Conservation (phyloP, 2,113 vertebrate genomes). For the Lanius ludovicianus region DNA sequence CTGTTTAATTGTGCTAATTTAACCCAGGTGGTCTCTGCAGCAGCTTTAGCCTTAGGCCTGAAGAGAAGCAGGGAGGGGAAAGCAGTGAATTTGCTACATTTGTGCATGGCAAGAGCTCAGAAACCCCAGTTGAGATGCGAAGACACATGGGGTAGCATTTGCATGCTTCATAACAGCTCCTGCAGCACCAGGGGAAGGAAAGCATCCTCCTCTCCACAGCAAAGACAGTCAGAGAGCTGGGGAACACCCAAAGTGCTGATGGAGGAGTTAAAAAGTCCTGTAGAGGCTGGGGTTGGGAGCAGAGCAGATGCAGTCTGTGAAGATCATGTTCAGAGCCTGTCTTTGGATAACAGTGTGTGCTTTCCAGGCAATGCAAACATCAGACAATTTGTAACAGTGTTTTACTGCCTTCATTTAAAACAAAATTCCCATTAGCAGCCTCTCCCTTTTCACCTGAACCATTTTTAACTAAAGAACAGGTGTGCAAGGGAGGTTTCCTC, state of each 20-base stretch:
- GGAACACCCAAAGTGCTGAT: neutral
- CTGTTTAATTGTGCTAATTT: slow-evolving; percentile 36
- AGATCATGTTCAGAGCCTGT: neutral
- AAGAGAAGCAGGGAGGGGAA: neutral
- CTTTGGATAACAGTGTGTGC: neutral
- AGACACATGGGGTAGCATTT: neutral
- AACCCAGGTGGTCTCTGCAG: slow-evolving; percentile 25
- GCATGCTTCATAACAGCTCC: neutral
- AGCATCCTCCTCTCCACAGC: neutral
- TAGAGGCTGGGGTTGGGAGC: neutral
- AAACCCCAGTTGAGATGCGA: neutral
- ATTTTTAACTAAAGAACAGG: neutral
- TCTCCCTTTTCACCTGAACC: neutral
- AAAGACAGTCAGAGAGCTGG: neutral
- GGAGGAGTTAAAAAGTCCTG: neutral
- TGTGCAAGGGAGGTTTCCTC: neutral
- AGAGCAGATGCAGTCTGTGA: neutral
- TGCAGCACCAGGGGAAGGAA: neutral
- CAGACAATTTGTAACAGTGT: neutral
- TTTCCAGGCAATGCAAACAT: neutral
- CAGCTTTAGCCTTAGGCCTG: slow-evolving; percentile 1
- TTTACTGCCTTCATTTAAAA: neutral
- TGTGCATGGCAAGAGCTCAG: neutral
- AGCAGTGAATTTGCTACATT: neutral
- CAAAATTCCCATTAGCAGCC: rapidly evolving